A percentile compares a stretch with the other conserved stretches of the same genome.
Evolutionary conservation across 2,113 vertebrate genomes (phyloP).

Genomic region (Heloderma charlesbogerti): DNA sequence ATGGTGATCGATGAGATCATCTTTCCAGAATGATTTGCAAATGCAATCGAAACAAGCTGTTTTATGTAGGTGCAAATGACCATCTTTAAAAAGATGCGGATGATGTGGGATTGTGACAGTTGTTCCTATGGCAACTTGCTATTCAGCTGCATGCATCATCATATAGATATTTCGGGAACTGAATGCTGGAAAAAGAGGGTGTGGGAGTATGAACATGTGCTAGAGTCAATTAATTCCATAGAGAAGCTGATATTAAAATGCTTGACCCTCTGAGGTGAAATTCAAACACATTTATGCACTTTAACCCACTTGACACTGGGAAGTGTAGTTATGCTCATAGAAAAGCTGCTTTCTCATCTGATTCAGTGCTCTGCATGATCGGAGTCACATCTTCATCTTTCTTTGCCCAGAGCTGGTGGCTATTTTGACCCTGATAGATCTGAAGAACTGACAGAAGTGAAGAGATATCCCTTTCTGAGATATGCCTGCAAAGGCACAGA

Average conservation of each 20-base stretch:
- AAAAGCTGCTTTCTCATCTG: conserved; percentile 39
- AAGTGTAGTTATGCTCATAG: conserved; percentile 36
- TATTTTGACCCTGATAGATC: conserved; percentile 28
- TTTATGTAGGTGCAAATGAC: conserved; percentile 48
- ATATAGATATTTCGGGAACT: conserved; percentile 69
- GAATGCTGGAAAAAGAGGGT: conserved; percentile 44
- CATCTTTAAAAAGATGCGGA: conserved; percentile 27
- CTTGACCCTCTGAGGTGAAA: conserved; percentile 58
- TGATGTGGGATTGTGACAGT: conserved; percentile 66
- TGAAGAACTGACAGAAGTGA: background rate
- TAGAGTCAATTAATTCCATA: conserved; percentile 52
- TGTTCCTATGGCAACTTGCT: conserved; percentile 74
- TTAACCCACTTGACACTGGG: conserved; percentile 54
- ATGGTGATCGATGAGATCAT: conserved; percentile 22
- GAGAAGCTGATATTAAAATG: conserved; percentile 48
- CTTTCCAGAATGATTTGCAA: conserved; percentile 44
- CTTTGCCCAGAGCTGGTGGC: conserved; percentile 37
- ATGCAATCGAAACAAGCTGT: conserved; percentile 19
- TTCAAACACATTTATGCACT: conserved; percentile 44
- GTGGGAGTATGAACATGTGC: conserved; percentile 37
- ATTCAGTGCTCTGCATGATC: conserved; percentile 28
- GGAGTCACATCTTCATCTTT: conserved; percentile 48
- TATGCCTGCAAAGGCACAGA: rapidly evolving
- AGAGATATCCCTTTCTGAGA: background rate
- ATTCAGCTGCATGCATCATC: conserved; percentile 68